Conservation (phyloP, 2,113 vertebrate species). For the Ammospiza caudacuta region DNA sequence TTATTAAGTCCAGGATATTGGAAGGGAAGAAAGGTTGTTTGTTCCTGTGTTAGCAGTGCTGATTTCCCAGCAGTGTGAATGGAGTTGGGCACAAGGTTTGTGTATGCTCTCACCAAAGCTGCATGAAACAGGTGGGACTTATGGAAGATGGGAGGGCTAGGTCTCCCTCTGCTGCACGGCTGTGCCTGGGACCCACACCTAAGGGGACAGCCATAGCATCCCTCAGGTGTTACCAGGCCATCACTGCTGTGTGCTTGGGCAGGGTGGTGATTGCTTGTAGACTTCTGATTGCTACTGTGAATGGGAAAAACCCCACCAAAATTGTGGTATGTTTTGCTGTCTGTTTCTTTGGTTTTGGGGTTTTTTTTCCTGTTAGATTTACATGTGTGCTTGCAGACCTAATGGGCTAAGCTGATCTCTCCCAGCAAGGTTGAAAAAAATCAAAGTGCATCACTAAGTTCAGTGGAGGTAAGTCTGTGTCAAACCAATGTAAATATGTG, state of each 20-base stretch:
- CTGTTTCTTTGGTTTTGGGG: neutral
- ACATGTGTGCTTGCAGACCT: neutral
- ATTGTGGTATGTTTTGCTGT: neutral
- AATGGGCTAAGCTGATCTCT: neutral
- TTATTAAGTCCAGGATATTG: neutral
- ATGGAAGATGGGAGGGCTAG: neutral
- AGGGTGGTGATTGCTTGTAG: neutral
- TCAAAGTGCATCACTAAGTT: neutral
- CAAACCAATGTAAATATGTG: neutral
- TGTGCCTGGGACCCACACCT: neutral
- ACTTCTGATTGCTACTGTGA: neutral
- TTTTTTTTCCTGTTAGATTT: neutral
- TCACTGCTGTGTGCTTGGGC: neutral
- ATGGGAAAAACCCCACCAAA: neutral
- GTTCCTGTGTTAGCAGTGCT: neutral
- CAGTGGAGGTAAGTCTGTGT: neutral
- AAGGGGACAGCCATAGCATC: rapidly evolving
- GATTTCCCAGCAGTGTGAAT: neutral
- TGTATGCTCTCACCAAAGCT: neutral
- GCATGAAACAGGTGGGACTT: neutral
- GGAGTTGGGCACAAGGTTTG: neutral
- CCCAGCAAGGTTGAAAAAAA: neutral
- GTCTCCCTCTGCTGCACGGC: neutral
- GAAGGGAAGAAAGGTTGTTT: neutral
- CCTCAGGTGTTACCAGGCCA: neutral